Evolutionary conservation across 53 echinoderm and acorn worm species (phyloP).

Genomic region (Holothuria leucospilota): DNA sequence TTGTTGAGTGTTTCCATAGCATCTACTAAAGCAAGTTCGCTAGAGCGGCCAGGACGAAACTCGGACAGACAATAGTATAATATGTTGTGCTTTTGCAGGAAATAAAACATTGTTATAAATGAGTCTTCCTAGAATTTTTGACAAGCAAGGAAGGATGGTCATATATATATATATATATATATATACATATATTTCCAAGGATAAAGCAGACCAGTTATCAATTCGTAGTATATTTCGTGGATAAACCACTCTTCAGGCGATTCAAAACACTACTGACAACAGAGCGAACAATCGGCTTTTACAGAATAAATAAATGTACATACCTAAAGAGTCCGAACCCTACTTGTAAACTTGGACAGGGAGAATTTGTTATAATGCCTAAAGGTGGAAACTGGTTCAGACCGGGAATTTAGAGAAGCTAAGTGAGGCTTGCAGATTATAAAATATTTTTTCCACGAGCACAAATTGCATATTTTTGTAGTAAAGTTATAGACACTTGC

Average conservation of each 20-base stretch:
- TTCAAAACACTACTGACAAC: not conserved
- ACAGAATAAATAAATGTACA: not conserved
- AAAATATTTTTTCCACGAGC: not conserved
- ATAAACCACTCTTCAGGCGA: not conserved
- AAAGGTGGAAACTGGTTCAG: not conserved
- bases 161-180: too few species aligned
- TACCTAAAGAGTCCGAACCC: not conserved
- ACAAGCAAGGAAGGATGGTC: too few species aligned
- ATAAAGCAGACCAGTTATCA: not conserved
- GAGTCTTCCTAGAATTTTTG: too few species aligned
- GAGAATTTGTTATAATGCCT: not conserved
- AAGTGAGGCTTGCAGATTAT: not conserved
- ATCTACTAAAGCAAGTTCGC: too few species aligned
- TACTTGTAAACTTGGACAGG: not conserved
- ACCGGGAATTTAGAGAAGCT: not conserved
- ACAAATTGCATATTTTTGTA: not conserved
- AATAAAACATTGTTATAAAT: too few species aligned
- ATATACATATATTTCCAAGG: too few species aligned
- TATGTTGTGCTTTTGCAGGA: too few species aligned
- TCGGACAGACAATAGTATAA: too few species aligned
- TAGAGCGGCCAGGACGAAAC: too few species aligned
- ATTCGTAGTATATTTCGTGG: slow-evolving; percentile 17
- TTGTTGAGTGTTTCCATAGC: too few species aligned
- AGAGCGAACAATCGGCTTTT: not conserved
- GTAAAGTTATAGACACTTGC: not conserved